Conservation (phyloP, 2,888 invertebrate genomes). For the Polymixis flavicincta region DNA sequence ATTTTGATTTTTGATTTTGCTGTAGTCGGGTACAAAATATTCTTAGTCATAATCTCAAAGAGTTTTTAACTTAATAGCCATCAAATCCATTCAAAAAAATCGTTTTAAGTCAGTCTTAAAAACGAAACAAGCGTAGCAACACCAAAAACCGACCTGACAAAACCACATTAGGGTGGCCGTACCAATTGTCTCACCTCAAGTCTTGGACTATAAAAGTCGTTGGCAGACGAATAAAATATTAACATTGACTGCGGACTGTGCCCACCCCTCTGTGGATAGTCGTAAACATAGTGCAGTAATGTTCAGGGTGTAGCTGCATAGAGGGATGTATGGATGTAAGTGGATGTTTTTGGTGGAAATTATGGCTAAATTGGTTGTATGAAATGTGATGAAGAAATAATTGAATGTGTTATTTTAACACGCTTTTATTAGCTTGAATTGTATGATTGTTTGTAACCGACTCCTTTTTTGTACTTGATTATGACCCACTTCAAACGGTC, state of each 20-base stretch:
- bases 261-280: constrained; percentile 48
- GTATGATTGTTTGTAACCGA: no score
- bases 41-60: background rate
- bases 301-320: constrained; percentile 31
- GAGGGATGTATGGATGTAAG: constrained; percentile 7
- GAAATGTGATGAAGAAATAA: background rate
- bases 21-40: no score
- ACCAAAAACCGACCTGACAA: constrained; percentile 17
- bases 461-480: no score
- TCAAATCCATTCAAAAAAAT: background rate
- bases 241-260: constrained; percentile 56
- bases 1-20: no score
- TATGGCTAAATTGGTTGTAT: background rate
- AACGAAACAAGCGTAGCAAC: constrained; percentile 19
- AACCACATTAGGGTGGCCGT: constrained; percentile 28
- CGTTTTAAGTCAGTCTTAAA: background rate
- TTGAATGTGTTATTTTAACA: no score
- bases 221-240: constrained; percentile 72
- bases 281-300: constrained; percentile 68
- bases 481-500: no score
- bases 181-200: constrained; percentile 62
- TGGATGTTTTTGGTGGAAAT: background rate
- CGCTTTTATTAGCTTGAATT: no score
- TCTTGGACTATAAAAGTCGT: constrained; percentile 69
- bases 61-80: background rate